Evolutionary conservation across 2,113 vertebrate genomes (phyloP).

Genomic region (Eupsittula cactorum): DNA sequence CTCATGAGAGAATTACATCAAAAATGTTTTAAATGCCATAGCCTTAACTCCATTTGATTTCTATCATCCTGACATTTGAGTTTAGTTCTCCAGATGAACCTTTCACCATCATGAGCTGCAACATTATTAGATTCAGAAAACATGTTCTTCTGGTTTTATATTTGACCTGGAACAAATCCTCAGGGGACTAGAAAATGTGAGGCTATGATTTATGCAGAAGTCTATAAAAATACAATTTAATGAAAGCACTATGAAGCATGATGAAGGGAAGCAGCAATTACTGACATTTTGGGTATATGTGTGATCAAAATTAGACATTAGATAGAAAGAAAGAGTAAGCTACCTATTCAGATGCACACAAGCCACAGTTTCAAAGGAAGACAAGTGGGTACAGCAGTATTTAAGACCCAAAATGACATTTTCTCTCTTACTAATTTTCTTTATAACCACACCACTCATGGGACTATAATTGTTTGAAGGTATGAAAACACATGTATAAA

Average conservation of each 20-base stretch:
- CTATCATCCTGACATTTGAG: conserved; percentile 16
- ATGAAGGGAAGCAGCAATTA: neutral
- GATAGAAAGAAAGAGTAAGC: neutral
- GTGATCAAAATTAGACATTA: conserved; percentile 8
- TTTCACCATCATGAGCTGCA: neutral
- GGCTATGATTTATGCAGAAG: neutral
- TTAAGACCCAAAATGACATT: neutral
- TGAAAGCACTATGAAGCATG: neutral
- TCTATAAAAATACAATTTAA: neutral
- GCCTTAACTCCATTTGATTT: conserved; percentile 2
- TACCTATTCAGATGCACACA: neutral
- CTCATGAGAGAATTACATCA: neutral
- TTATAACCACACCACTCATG: neutral
- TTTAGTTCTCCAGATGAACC: neutral
- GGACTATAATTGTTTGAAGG: conserved; percentile 7
- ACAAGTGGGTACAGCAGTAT: neutral
- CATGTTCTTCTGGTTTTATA: neutral
- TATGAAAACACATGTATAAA: conserved; percentile 5
- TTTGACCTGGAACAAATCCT: conserved; percentile 22
- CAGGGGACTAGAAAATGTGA: neutral
- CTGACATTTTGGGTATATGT: neutral
- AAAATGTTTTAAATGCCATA: neutral
- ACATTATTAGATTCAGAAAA: conserved; percentile 10
- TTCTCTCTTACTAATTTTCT: neutral
- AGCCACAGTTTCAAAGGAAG: neutral